phyloP scores from a whole-genome alignment of 2,113 vertebrate species.

The Nothocercus nigrocapillus region DNA sequence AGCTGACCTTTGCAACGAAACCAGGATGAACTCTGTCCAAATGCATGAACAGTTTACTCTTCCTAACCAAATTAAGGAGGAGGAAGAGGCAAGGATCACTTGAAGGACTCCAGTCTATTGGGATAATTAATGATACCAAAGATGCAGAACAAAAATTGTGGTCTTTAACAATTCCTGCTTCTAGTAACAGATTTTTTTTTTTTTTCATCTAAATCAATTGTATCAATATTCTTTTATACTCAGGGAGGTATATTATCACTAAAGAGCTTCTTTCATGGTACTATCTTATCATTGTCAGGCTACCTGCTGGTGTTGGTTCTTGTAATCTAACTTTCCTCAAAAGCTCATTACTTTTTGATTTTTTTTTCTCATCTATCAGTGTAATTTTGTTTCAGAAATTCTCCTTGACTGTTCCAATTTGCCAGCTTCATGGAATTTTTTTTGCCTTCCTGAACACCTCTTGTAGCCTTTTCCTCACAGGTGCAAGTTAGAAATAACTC shows the following conservation, averaged over 20 bases:
- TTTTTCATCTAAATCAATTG: not conserved
- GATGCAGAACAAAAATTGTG: not conserved
- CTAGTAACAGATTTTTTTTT: not conserved
- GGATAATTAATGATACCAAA: not conserved
- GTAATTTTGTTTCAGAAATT: not conserved
- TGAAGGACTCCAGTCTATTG: not conserved
- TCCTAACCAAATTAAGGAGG: not conserved
- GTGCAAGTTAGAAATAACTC: not conserved
- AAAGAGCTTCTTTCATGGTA: not conserved
- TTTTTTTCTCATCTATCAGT: not conserved
- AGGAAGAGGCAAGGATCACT: not conserved
- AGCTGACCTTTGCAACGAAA: conserved; percentile 3
- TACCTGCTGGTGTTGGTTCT: not conserved
- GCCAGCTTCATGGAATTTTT: not conserved
- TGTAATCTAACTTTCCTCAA: not conserved
- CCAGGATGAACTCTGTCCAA: not conserved
- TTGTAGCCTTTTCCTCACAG: not conserved
- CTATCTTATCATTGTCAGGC: not conserved
- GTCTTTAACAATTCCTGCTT: not conserved
- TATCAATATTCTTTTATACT: not conserved
- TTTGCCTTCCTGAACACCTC: not conserved
- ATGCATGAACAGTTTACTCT: not conserved
- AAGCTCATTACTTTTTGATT: not conserved
- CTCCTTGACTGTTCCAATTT: not conserved
- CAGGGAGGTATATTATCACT: not conserved